Evolutionary conservation across 2,888 invertebrate species (phyloP), one percentile per base, ranked within the genome.

Genomic region (Melieria crassipennis): DNA sequence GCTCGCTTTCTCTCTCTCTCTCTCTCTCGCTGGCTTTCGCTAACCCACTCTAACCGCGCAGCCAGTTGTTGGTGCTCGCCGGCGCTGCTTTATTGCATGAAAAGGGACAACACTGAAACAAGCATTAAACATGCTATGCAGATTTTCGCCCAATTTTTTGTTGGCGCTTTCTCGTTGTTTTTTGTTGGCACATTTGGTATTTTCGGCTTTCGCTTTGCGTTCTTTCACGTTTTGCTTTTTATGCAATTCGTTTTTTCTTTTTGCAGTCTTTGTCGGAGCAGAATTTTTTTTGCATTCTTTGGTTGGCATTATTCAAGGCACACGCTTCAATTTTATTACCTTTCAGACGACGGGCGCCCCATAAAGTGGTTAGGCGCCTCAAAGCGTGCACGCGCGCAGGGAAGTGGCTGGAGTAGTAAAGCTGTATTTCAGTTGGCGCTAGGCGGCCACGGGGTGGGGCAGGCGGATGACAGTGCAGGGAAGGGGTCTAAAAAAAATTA

Each of bases 181-280:
- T 52, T 65, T 56, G 42, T 55, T 50, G 42, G 46, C 30, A 30
- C 45, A 16, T 30, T 61, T 61, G 5, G 61, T 9, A 11, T 43
- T 11, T 16, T 57, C n/a, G n/a, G 16, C n/a, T 13, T 13, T 9
- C 48, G n/a, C 50, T 52, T 52, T 2, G 16, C 42, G 42, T 50
- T 65, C 6, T 56, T 45, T 60, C 45, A 43, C 45, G 9, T 61
- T 61, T 46, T 1, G 7, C 45, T 42, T 61, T 30, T 58, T 43
- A 10, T 71, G 48, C 56, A 76, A 74, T 74, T 30, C 50, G 42
- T 67, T 58, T 16, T 66, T 67, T 63, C 46, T 76, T 75, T 74
- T 48, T 48, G 30, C 52, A 52, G 55, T 47, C 30, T 48, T 42
- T 52, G 16, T 57, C 16, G 5, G n/a, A 7, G 58, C n/a, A 46